Evolutionary conservation across 2,797 vertebrate genomes (phyloP), one percentile per base, ranked within the genome.

Genomic region (Cossypha niveicapilla): DNA sequence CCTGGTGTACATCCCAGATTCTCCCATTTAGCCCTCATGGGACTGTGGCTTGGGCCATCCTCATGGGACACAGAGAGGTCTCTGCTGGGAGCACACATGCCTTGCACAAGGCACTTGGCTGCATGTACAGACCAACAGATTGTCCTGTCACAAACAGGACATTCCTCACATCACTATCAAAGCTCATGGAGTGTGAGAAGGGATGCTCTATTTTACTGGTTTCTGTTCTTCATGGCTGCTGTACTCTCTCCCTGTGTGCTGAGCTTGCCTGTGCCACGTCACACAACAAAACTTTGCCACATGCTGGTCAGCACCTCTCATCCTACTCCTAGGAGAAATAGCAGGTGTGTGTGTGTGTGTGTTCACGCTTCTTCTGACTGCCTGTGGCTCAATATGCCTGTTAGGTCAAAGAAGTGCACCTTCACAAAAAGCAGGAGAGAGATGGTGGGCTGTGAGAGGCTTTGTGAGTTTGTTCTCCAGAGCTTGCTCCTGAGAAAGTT

Each of bases 281-380:
- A 37, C 7, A 1, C 0, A 0, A 37, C 25, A 50, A 67, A 45
- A 35, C 18, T 45, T 25, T 74, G 24, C 18, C 45, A 61, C 14
- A 9, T 13, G 25, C 0, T 2, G 17, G 5, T 63, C 21, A 24
- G 11, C 48, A 39, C 16, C 57, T 35, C 77, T 58, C 25, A 51
- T 35, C 41, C 24, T 77, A 57, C 56, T n/a, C 41, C 28, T 51
- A 45, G 50, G 24, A 80, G 35, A 28, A 95, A 39, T 24, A 45
- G 13, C 3, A 41, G 13, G 1, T 32, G 4, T 21, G 4, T 19
- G 35, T 18, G 4, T 19, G 35, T 7, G 22, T 18, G 18, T 42
- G 34, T 24, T 27, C 7, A 35, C 24, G 24, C 17, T 50, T 74
- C 19, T 58, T 84, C 63, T 74, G 41, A 25, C 19, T 35, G 23